Evolutionary conservation across 1,140 invertebrate genomes (phyloP).

Genomic region (Thaumetopoea pityocampa): DNA sequence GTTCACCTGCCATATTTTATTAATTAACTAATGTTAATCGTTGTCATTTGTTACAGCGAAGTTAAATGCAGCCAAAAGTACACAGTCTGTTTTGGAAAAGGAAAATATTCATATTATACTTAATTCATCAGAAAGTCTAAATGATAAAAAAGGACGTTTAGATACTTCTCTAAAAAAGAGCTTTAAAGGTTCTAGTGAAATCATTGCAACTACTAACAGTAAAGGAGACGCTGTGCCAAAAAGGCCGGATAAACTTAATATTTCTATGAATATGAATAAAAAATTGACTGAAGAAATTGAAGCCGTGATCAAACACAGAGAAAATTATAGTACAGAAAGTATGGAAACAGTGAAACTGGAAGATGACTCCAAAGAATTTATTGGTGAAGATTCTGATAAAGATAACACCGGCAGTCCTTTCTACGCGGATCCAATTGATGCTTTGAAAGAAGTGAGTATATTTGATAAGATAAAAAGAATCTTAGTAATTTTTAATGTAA

Average conservation of each 20-base stretch:
- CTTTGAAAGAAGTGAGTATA: slow-evolving; percentile 77
- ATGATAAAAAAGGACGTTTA: slow-evolving; percentile 57
- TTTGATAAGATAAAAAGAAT: background rate
- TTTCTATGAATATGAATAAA: slow-evolving; percentile 69
- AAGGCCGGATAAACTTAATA: slow-evolving; percentile 71
- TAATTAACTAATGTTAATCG: slow-evolving; percentile 1
- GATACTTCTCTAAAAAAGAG: slow-evolving; percentile 61
- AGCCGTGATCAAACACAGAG: slow-evolving; percentile 54
- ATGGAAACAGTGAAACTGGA: slow-evolving; percentile 69
- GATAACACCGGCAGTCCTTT: slow-evolving; percentile 89
- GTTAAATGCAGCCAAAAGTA: slow-evolving; percentile 60
- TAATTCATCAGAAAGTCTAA: slow-evolving; percentile 58
- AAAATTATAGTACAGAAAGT: slow-evolving; percentile 60
- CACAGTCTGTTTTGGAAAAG: slow-evolving; percentile 63
- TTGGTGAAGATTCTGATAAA: slow-evolving; percentile 59
- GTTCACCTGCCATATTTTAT: background rate
- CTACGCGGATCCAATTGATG: slow-evolving; percentile 94
- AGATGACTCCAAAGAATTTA: slow-evolving; percentile 43
- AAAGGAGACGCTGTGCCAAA: slow-evolving; percentile 70
- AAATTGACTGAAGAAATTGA: slow-evolving; percentile 69
- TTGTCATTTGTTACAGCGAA: slow-evolving; percentile 53
- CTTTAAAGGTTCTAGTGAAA: slow-evolving; percentile 59
- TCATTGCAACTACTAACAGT: slow-evolving; percentile 74
- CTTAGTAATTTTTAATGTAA: background rate
- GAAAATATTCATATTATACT: slow-evolving; percentile 58